These are phyloP conservation scores for Silurus meridionalis DNA, from an alignment of 2,113 vertebrate species.

Conservation along the genomic window DNA sequence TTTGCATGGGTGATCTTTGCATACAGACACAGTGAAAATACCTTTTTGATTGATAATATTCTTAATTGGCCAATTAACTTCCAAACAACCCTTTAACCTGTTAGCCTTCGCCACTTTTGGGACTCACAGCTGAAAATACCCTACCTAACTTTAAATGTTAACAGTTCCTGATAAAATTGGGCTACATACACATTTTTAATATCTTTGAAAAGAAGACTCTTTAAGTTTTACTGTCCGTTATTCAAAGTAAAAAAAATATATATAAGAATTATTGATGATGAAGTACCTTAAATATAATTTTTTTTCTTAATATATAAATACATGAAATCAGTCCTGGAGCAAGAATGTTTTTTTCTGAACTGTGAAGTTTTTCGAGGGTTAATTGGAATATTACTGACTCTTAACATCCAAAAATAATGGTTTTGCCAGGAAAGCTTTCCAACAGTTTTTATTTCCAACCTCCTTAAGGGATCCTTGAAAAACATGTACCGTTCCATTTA, in stretches of 20 bases:
- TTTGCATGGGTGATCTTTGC: not conserved
- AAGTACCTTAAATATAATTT: too few relatives aligned
- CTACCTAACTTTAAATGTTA: too few relatives aligned
- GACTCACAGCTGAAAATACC: too few relatives aligned
- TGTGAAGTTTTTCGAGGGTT: not conserved
- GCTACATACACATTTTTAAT: too few relatives aligned
- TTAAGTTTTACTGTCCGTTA: too few relatives aligned
- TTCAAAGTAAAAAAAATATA: too few relatives aligned
- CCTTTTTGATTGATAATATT: not conserved
- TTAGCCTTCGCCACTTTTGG: too few relatives aligned
- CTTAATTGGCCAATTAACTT: not conserved
- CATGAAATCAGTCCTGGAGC: too few relatives aligned
- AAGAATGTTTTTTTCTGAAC: not conserved
- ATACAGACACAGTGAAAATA: not conserved
- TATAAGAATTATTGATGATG: too few relatives aligned
- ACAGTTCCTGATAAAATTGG: too few relatives aligned
- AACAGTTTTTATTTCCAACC: not conserved
- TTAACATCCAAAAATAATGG: not conserved
- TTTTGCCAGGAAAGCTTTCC: not conserved
- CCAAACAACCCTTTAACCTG: not conserved
- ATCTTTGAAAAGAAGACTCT: too few relatives aligned
- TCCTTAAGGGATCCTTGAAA: not conserved
- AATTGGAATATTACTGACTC: not conserved
- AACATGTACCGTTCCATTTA: not conserved
- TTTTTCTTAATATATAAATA: too few relatives aligned